Base-by-base conservation (phyloP, 2,888 invertebrate genomes). In the Cactoblastis cactorum region DNA sequence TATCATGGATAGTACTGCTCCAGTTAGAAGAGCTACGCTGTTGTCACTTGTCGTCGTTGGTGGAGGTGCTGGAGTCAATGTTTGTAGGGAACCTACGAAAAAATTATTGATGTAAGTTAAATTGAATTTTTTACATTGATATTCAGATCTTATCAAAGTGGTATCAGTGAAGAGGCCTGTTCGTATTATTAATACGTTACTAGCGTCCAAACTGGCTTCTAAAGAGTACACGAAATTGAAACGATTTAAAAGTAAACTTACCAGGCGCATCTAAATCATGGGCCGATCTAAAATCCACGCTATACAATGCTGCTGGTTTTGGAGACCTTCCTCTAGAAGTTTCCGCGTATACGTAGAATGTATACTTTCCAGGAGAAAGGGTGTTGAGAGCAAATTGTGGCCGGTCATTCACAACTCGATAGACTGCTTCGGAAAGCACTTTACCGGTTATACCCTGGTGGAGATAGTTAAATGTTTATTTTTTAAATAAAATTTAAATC, bases 321-420 rank as follows among this genome's bases (percentile, higher is more conserved):
- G 93, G 93, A 57, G 95, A 96, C 59, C 93, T 91, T 53, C 96
- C 96, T 69, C 94, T 92, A 5, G 95, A 94, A 63, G 96, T 97
- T 62, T 95, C 94, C 15, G 96, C 95, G 75, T 95, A 96, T 24
- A 96, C 94, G 57, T 93, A 90, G 58, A 96, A 91, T 70, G 95
- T 94, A 82, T 96, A 97, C 61, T 92, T 92, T 48, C 95, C 95
- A 14, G 96, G 94, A 52, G 94, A 92, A 53, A 97, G 88, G 59
- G 93, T 93, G 70, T 93, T 93, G 52, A 96, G 86, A 43, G 93
- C 91, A 68, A 95, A 95, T 62, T 92, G 92, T 0, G 95, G 95
- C 54, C 88, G 86, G 33, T 91, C 88, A 77, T 93, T 91, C 73
- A 93, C 85, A 66, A 92, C 90, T 64, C 93, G 81, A 76, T 92